A percentile compares a stretch with the other conserved stretches of the same genome.
Conservation (phyloP, 2,888 invertebrate genomes). For the Erpobdella octoculata region DNA sequence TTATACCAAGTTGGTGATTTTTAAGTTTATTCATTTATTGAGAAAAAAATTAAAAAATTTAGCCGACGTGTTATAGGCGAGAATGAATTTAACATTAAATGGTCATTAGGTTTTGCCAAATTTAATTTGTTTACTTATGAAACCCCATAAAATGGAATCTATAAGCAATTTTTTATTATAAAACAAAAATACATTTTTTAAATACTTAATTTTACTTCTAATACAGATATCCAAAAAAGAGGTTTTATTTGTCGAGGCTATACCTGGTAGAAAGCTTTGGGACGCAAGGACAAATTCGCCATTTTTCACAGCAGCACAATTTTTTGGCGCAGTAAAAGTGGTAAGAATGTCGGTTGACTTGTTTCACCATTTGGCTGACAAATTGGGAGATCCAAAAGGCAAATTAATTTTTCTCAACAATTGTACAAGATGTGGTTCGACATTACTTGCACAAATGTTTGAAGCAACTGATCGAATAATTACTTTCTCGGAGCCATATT, state of each 20-base stretch:
- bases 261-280: conserved; percentile 23
- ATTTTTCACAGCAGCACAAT: conserved; percentile 31
- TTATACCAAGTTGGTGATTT: conserved; percentile 27
- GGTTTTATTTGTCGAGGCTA: conserved; percentile 32
- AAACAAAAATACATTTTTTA: neutral
- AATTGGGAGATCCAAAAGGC: conserved; percentile 27
- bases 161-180: neutral
- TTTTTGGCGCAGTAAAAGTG: conserved; percentile 23
- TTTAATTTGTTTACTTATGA: too few species aligned
- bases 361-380: conserved; percentile 27
- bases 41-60: neutral
- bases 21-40: too few species aligned
- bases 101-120: too few species aligned
- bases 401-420: conserved; percentile 32
- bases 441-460: conserved; percentile 32
- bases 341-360: conserved; percentile 29
- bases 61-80: too few species aligned
- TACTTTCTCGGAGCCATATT: conserved; percentile 31
- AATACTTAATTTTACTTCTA: neutral
- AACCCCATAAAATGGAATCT: too few species aligned
- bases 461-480: conserved; percentile 27
- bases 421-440: conserved; percentile 34
- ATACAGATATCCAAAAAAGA: conserved; percentile 9
- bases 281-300: neutral
- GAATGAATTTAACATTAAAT: too few species aligned